These are phyloP conservation scores for Allacma fusca DNA, from an alignment of 2,888 invertebrate genomes.

Conservation along the genomic window DNA sequence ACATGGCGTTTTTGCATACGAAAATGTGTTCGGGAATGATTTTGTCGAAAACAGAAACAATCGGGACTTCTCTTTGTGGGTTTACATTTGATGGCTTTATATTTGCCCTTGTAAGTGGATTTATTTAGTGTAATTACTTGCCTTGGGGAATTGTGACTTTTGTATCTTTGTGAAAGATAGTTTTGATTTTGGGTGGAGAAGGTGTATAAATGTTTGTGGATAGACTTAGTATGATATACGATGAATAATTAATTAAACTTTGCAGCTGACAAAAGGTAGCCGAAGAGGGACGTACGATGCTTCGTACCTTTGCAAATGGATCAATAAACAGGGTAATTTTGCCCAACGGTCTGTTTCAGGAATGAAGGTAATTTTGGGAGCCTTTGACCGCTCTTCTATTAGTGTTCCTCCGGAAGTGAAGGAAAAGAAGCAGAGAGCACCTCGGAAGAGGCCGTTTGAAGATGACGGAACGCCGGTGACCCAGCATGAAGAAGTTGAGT, in stretches of 20 bases:
- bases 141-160: slow-evolving; percentile 38
- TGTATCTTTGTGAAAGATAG: background rate
- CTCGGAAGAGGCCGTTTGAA: background rate
- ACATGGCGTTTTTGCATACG: slow-evolving; percentile 49
- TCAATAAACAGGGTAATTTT: background rate
- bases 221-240: no score
- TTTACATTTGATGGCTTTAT: slow-evolving; percentile 50
- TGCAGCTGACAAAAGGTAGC: background rate
- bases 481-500: slow-evolving; percentile 47
- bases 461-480: slow-evolving; percentile 23
- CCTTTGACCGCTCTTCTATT: background rate
- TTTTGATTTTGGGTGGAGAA: background rate
- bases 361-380: background rate
- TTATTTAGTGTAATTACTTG: slow-evolving; percentile 5
- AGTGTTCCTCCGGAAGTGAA: background rate
- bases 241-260: no score
- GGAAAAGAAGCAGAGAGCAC: slow-evolving; percentile 13
- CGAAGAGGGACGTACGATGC: background rate
- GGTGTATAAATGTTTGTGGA: no score
- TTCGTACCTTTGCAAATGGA: background rate
- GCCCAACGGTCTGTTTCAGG: background rate
- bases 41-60: slow-evolving; percentile 46
- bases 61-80: slow-evolving; percentile 47
- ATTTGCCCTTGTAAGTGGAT: slow-evolving; percentile 40
- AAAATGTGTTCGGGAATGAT: slow-evolving; percentile 49